A percentile compares a stretch with the other conserved stretches of the same genome.
Conservation (phyloP, 2,113 vertebrate genomes). For the Circaetus gallicus region DNA sequence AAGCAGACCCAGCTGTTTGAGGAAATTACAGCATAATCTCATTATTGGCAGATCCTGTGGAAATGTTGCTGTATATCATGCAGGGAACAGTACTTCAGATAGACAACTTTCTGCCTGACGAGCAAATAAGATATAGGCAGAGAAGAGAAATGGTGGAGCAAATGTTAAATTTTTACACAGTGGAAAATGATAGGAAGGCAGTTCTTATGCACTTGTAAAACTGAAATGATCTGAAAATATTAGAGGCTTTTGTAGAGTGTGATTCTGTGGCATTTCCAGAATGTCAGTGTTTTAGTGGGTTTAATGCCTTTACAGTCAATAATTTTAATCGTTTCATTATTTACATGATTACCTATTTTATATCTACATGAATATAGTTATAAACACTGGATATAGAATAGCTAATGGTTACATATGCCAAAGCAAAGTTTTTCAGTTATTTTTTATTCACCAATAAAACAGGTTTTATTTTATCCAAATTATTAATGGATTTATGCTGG, state of each 20-base stretch:
- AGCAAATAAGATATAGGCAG: background rate
- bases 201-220: background rate
- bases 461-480: background rate
- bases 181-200: background rate
- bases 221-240: background rate
- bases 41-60: background rate
- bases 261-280: background rate
- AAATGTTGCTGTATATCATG: background rate
- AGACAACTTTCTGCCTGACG: background rate
- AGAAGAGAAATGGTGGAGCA: background rate
- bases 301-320: background rate
- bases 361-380: background rate
- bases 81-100: background rate
- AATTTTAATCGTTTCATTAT: background rate
- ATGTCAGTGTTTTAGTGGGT: background rate
- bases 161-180: background rate
- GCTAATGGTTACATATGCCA: background rate
- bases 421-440: background rate
- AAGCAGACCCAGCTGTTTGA: slow-evolving; percentile 38
- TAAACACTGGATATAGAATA: background rate
- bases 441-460: background rate
- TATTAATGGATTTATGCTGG: background rate
- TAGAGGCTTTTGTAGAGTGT: background rate
- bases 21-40: slow-evolving; percentile 37
- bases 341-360: background rate